Base-by-base conservation (phyloP, 2,888 invertebrate genomes). In the Habrosyne pyritoides region DNA sequence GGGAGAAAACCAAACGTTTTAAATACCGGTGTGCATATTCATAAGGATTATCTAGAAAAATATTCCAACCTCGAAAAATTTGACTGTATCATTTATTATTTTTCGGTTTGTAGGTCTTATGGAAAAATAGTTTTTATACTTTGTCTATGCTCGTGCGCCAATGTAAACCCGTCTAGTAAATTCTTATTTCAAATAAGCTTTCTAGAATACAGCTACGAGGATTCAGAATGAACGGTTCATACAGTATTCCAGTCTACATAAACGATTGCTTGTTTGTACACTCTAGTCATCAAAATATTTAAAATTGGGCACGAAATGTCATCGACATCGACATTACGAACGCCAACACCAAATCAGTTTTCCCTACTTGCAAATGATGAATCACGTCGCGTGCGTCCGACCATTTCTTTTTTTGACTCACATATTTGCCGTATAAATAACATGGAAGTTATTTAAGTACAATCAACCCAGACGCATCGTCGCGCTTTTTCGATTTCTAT, bases 311-410 rank as follows among this genome's bases (percentile, higher is more conserved):
- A 78, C 79, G 73, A 87, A 87, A 88, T 88, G 89, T 88, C 89
- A 90, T 89, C 87, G 87, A 87, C 89, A 90, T 89, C 87, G 87
- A 87, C 87, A 79, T 75, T 70, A 73, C 71, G 76, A 73, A 82
- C 79, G 81, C 80, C 70, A 81, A 84, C 82, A 83, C 80, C 80
- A 79, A 83, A 84, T 83, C 77, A 60, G 78, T 86, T 81, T 84
- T 79, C 75, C 79, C 80, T 74, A 79, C 77, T 78, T 77, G 79
- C 69, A 69, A 75, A 79, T 83, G 79, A 87, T 83, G 88, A 91
- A 86, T 90, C 89, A 89, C 77, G 69, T 86, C 71, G 85, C 85
- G 86, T 89, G 88, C 74, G 74, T 71, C 67, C 60, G 71, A 71
- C 72, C 71, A 81, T 84, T 88, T 87, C 77, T 84, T 87, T 84